Evolutionary conservation across 92 coral and sea anemone species (phyloP).

Genomic region (Actinostola sp.): DNA sequence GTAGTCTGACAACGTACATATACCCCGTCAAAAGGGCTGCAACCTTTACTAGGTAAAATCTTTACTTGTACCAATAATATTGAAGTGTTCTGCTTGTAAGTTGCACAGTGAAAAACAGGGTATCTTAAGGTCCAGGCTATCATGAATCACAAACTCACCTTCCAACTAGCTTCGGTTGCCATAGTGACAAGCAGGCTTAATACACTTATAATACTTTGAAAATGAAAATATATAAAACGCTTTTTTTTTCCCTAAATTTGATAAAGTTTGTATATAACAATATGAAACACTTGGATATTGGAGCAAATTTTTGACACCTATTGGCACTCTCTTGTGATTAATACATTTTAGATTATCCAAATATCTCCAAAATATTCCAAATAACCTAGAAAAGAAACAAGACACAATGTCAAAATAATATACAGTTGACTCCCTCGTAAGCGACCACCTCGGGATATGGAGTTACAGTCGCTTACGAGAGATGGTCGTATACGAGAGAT

Average conservation of each 20-base stretch:
- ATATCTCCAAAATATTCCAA: conserved; percentile 23
- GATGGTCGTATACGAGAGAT: no score
- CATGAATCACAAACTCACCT: conserved; percentile 74
- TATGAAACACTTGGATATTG: conserved; percentile 20
- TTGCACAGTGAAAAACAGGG: no score
- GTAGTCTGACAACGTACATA: no score
- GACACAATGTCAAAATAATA: no score
- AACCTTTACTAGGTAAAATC: no score
- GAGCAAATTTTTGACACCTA: conserved; percentile 24
- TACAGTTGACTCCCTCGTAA: no score
- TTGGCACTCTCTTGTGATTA: conserved; percentile 8
- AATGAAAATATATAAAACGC: conserved; percentile 58
- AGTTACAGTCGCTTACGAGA: no score
- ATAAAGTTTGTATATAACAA: conserved; percentile 24
- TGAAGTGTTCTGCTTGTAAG: no score
- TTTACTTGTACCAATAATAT: no score
- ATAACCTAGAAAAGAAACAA: conserved; percentile 37
- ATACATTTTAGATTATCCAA: conserved; percentile 33
- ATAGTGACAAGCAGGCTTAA: conserved; percentile 60
- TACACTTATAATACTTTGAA: conserved; percentile 33
- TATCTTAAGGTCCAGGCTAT: no score
- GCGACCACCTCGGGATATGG: no score
- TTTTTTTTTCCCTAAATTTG: conserved; percentile 23
- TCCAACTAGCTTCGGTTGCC: conserved; percentile 95
- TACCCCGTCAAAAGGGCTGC: no score